A percentile compares a stretch with the other conserved stretches of the same genome.
Conservation (phyloP, 2,888 invertebrate species). For the Chymomyza procnemis region DNA sequence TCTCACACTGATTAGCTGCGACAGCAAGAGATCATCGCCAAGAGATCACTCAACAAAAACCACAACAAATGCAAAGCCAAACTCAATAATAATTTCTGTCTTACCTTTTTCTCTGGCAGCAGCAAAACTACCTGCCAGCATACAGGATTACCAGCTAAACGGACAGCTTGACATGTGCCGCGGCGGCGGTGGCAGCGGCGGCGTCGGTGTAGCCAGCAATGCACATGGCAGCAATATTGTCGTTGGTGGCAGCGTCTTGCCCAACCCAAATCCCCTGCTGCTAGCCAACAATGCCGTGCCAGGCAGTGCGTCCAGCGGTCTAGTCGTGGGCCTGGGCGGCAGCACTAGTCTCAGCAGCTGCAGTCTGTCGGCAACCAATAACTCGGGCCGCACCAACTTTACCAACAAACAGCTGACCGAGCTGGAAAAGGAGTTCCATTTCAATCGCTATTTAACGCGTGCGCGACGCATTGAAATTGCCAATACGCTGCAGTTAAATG, state of each 20-base stretch:
- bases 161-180: slow-evolving; percentile 77
- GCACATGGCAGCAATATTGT: slow-evolving; percentile 36
- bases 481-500: slow-evolving; percentile 95
- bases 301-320: slow-evolving; percentile 35
- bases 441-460: slow-evolving; percentile 98
- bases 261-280: slow-evolving; percentile 70
- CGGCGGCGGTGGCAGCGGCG: slow-evolving; percentile 42
- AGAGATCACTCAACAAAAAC: slow-evolving; percentile 48
- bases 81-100: slow-evolving; percentile 40
- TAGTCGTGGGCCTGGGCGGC: slow-evolving; percentile 63
- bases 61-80: slow-evolving; percentile 40
- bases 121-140: slow-evolving; percentile 82
- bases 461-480: slow-evolving; percentile 99
- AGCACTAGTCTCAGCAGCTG: slow-evolving; percentile 68
- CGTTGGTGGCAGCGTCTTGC: slow-evolving; percentile 43
- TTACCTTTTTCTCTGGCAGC: slow-evolving; percentile 79
- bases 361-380: slow-evolving; percentile 80
- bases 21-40: slow-evolving; percentile 75
- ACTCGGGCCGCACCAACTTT: slow-evolving; percentile 98
- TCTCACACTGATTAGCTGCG: slow-evolving; percentile 75
- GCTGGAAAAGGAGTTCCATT: slow-evolving; percentile 99
- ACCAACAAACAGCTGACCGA: slow-evolving; percentile 99
- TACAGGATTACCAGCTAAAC: slow-evolving; percentile 80
- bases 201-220: slow-evolving; percentile 46
- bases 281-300: slow-evolving; percentile 42